Percentiles rank a stretch among this genome's conserved stretches.
Conservation (phyloP, 2,113 vertebrate genomes). For the Felis chaus region DNA sequence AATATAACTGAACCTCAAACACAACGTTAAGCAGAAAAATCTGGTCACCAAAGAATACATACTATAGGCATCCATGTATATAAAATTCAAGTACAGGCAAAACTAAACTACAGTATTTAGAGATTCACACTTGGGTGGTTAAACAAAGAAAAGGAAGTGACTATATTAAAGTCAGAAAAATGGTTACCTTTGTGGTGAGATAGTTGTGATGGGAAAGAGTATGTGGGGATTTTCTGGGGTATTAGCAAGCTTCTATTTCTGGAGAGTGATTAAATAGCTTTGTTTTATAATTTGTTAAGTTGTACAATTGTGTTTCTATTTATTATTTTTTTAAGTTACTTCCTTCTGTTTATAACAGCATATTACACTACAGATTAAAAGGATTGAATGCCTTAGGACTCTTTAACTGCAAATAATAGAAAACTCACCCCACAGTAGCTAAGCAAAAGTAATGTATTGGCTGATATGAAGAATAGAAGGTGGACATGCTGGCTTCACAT, state of each 20-base stretch:
- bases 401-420: not conserved
- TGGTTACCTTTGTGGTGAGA: not conserved
- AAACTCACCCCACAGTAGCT: not conserved
- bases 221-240: not conserved
- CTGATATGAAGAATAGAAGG: not conserved
- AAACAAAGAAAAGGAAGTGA: slow-evolving; percentile 29
- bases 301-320: not conserved
- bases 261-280: not conserved
- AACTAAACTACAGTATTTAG: not conserved
- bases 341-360: slow-evolving; percentile 5
- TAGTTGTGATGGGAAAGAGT: not conserved
- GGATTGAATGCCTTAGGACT: not conserved
- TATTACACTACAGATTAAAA: not conserved
- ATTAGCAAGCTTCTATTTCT: not conserved
- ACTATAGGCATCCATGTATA: not conserved
- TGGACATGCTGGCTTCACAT: not conserved
- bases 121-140: not conserved
- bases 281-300: not conserved
- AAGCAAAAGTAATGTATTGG: not conserved
- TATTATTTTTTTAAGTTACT: not conserved
- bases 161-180: slow-evolving; percentile 5
- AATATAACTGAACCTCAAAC: slow-evolving; percentile 2
- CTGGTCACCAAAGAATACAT: not conserved
- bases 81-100: not conserved
- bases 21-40: slow-evolving; percentile 1